These are phyloP conservation scores for Drosophila pandora DNA, from an alignment of 1,140 invertebrate species.

Conservation along the genomic window DNA sequence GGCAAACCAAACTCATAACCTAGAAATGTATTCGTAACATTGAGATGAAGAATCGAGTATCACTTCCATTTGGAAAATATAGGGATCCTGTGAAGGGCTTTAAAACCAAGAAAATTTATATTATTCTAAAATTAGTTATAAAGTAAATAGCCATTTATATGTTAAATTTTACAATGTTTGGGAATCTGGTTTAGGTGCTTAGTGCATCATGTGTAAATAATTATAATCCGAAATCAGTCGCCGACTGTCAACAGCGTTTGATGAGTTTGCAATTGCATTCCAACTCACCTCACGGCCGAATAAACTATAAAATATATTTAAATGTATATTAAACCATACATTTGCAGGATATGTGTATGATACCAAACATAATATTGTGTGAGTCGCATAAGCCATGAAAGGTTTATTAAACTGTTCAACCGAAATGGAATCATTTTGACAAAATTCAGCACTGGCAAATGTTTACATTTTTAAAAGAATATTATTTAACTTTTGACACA, in stretches of 20 bases:
- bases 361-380: slow-evolving; percentile 33
- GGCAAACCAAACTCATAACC: slow-evolving; percentile 20
- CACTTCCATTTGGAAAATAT: not conserved
- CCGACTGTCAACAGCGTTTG: slow-evolving; percentile 52
- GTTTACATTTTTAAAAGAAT: slow-evolving; percentile 47
- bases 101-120: too few relatives aligned
- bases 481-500: slow-evolving; percentile 58
- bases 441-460: slow-evolving; percentile 20
- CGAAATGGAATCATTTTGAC: slow-evolving; percentile 31
- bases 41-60: not conserved
- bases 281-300: slow-evolving; percentile 17
- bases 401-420: slow-evolving; percentile 19
- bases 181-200: slow-evolving; percentile 54
- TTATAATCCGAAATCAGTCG: slow-evolving; percentile 68
- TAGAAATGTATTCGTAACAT: not conserved
- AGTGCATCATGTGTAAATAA: slow-evolving; percentile 61
- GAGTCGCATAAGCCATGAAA: not conserved
- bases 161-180: slow-evolving; percentile 59
- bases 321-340: slow-evolving; percentile 16
- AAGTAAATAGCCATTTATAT: not conserved
- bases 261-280: slow-evolving; percentile 41
- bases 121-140: too few relatives aligned
- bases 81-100: not conserved
- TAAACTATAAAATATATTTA: slow-evolving; percentile 22
- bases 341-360: slow-evolving; percentile 36